phyloP scores from a whole-genome alignment of 2,797 vertebrate genomes.

The Echiichthys vipera region DNA sequence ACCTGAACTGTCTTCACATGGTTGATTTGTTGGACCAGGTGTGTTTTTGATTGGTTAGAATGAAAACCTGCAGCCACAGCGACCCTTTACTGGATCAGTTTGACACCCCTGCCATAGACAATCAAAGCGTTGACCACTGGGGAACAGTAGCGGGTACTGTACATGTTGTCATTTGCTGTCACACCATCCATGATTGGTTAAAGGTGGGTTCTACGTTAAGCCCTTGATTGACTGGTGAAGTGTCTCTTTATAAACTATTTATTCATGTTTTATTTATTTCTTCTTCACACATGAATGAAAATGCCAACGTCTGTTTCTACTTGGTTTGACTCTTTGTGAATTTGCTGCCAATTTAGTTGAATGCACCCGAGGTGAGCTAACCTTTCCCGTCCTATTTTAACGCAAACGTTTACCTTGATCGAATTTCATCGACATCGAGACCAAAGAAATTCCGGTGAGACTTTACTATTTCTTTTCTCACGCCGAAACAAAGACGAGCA shows the following conservation, averaged over 20 bases:
- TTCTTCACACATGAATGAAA: conserved; percentile 28
- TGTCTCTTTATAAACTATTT: conserved; percentile 1
- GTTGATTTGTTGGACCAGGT: no score
- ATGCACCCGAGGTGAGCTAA: neutral
- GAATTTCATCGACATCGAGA: conserved; percentile 64
- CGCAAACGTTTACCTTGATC: neutral
- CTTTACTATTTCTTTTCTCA: conserved; percentile 50
- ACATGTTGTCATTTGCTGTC: conserved; percentile 53
- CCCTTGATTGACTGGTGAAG: conserved; percentile 36
- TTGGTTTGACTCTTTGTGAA: conserved; percentile 6
- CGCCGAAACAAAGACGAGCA: conserved; percentile 2
- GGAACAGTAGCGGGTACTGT: conserved; percentile 37
- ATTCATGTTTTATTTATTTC: neutral
- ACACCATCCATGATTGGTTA: conserved; percentile 9
- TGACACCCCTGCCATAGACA: no score
- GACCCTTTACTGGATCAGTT: no score
- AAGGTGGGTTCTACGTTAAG: conserved; percentile 31
- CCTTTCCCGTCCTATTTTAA: neutral
- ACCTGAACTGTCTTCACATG: no score
- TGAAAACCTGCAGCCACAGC: no score
- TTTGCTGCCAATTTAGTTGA: conserved; percentile 13
- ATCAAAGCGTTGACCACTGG: conserved; percentile 61
- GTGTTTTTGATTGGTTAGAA: no score
- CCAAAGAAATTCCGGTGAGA: conserved; percentile 81
- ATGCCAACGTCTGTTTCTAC: conserved; percentile 1